phyloP scores from a whole-genome alignment of 2,888 invertebrate genomes.

The Lomographa bimaculata region DNA sequence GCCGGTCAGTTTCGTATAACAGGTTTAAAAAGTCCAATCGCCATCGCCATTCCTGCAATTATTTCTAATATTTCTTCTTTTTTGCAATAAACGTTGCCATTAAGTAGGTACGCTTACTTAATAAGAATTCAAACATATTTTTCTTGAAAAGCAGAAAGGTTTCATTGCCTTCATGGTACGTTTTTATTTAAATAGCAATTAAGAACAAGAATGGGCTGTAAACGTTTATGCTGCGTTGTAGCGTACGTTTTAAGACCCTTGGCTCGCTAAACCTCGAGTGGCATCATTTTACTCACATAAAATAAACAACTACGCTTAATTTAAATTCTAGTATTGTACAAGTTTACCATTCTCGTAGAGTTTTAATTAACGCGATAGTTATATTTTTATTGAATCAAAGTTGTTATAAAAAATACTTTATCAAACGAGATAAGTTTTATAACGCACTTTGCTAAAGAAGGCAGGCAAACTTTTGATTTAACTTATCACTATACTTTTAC shows the following conservation, averaged over 20 bases:
- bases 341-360: neutral
- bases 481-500: too few relatives aligned
- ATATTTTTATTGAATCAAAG: too few relatives aligned
- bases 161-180: conserved; percentile 70
- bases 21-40: conserved; percentile 22
- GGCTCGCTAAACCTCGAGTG: conserved; percentile 53
- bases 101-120: conserved; percentile 54
- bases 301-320: conserved; percentile 35
- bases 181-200: conserved; percentile 81
- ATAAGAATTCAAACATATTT: conserved; percentile 52
- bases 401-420: too few relatives aligned
- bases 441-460: too few relatives aligned
- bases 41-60: conserved; percentile 32
- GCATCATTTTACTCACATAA: conserved; percentile 59
- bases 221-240: conserved; percentile 69
- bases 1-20: too few relatives aligned
- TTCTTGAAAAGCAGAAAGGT: conserved; percentile 52
- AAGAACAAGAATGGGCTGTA: conserved; percentile 79
- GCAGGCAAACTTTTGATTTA: too few relatives aligned
- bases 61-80: conserved; percentile 38
- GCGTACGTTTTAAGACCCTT: conserved; percentile 63
- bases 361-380: too few relatives aligned
- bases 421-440: too few relatives aligned
- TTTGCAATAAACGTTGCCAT: conserved; percentile 46
- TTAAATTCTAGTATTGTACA: conserved; percentile 21